Evolutionary conservation across 1,140 invertebrate species (phyloP), one percentile per base, ranked within the genome.

Genomic region (Penaeus chinensis): DNA sequence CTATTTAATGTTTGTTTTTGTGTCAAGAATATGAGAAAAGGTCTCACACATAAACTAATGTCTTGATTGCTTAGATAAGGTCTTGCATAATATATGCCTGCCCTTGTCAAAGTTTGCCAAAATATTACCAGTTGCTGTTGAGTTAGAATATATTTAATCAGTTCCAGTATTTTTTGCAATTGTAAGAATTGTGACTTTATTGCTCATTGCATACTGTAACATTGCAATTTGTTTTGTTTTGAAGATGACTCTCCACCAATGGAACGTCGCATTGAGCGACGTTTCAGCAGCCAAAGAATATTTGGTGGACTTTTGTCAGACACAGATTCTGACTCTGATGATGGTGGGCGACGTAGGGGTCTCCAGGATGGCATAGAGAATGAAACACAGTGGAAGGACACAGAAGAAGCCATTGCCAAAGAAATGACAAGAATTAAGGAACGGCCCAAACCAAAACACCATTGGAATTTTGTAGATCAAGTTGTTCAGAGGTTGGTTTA

Each of bases 391-490:
- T 32, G 81, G 54, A 82, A 47, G 78, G 71, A 76, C 20, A 63
- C 74, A 54, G 86, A 87, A 63, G 86, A 82, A 47, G 86, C 86
- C 7, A 83, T 87, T 65, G 81, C 54, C 32, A 77, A 76, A 76
- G 86, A 87, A 65, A 71, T 87, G 54, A 82, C 62, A 62, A 87
- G 86, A 76, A 87, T 87, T 63, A 82, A 78, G 60, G 80, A 87
- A 16, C 79, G 80, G 37, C 86, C 86, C 3, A 82, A 87, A 47
- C 86, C 86, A 7, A 87, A 78, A 65, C 86, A 87, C 54, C 42
- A 87, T 37, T 87, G 86, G 86, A 87, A 87, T 83, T 87, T 87
- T 83, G 86, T 87, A 63, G 80, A 87, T 32, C 86, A 87, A 47
- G 74, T 82, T 87, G 60, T 87, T n/a, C 62, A 82, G 60, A 87